phyloP scores from a whole-genome alignment of 1,140 invertebrate species.

The Pararge aegeria region DNA sequence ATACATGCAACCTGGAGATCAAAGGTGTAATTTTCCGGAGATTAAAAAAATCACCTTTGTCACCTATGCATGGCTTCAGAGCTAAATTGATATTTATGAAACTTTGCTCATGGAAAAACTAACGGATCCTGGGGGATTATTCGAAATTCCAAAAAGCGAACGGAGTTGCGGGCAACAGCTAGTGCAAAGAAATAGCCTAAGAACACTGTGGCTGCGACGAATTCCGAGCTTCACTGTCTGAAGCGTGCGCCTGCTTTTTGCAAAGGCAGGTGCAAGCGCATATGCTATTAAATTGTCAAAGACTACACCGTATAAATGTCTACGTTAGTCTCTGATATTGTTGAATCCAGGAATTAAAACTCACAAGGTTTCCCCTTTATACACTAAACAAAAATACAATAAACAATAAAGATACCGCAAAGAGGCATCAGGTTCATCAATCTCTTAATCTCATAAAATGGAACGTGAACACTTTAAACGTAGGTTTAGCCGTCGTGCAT shows the following conservation, averaged over 20 bases:
- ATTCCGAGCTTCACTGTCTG: conserved; percentile 69
- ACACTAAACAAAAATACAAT: conserved; percentile 3
- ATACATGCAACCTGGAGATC: too few species aligned
- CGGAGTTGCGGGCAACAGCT: too few species aligned
- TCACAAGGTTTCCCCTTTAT: conserved; percentile 31
- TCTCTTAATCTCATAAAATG: conserved; percentile 25
- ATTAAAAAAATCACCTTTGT: too few species aligned
- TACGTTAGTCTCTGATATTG: conserved; percentile 50
- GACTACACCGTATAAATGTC: conserved; percentile 46
- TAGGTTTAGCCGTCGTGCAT: conserved; percentile 23
- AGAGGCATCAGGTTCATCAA: conserved; percentile 24
- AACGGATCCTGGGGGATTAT: too few species aligned
- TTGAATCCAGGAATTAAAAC: conserved; percentile 63
- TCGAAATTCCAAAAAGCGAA: too few species aligned
- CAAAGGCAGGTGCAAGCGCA: conserved; percentile 70
- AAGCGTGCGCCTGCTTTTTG: conserved; percentile 75
- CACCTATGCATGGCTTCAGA: too few species aligned
- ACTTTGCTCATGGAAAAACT: too few species aligned
- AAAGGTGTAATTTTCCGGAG: too few species aligned
- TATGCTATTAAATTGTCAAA: conserved; percentile 79
- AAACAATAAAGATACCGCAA: conserved; percentile 19
- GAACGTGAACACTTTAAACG: conserved; percentile 36
- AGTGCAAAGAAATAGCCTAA: conserved; percentile 71
- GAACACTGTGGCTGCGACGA: conserved; percentile 63
- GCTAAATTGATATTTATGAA: too few species aligned